Percentiles rank a stretch among this genome's conserved stretches.
Conservation (phyloP, 2,888 invertebrate species). For the Stomorhina lunata region DNA sequence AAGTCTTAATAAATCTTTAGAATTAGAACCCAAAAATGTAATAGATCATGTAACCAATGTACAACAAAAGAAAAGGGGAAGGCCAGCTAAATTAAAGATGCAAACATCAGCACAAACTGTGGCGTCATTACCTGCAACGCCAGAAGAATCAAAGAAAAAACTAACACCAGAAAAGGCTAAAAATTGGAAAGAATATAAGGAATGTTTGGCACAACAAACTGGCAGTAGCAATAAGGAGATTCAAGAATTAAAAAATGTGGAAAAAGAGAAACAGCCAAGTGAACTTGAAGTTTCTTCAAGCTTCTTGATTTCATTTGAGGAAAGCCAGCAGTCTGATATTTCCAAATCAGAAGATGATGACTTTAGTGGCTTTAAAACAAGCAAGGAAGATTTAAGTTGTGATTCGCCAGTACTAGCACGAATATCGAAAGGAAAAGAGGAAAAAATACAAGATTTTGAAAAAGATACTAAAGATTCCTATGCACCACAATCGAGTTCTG, state of each 20-base stretch:
- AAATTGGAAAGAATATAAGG: constrained; percentile 69
- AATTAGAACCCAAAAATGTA: neutral
- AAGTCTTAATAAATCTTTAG: constrained; percentile 1
- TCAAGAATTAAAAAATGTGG: neutral
- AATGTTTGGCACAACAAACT: constrained; percentile 57
- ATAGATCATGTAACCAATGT: neutral
- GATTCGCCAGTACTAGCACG: constrained; percentile 22
- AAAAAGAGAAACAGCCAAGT: neutral
- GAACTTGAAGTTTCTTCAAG: too few species aligned
- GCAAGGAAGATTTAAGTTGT: constrained; percentile 33
- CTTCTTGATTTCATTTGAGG: neutral
- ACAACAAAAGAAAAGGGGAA: constrained; percentile 41
- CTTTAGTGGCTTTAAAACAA: constrained; percentile 31
- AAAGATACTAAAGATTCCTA: neutral
- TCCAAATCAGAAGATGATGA: constrained; percentile 39
- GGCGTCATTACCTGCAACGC: neutral
- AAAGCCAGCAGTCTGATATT: constrained; percentile 11
- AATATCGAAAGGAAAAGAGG: too few species aligned
- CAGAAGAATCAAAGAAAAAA: neutral
- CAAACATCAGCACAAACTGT: neutral
- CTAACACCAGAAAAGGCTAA: constrained; percentile 64
- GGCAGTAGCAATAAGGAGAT: neutral
- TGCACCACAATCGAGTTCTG: neutral
- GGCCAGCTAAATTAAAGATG: constrained; percentile 31
- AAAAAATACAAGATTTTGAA: too few species aligned